A percentile compares a stretch with the other conserved stretches of the same genome.
These are phyloP conservation scores for Mandrillus leucophaeus DNA, from an alignment of 2,113 vertebrate species.

Conservation along the genomic window DNA sequence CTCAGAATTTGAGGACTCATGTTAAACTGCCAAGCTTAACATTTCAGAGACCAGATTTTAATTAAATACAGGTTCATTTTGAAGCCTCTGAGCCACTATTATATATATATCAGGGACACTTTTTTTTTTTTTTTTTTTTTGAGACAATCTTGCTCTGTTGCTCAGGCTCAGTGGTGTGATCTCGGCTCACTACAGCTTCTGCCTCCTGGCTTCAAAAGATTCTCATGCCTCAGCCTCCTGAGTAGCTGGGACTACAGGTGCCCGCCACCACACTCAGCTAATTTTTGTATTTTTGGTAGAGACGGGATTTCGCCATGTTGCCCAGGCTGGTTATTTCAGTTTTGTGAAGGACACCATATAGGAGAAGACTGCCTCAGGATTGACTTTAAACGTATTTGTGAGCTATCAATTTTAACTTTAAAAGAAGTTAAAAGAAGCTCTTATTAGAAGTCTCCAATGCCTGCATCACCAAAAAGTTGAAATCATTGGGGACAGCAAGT, in stretches of 20 bases:
- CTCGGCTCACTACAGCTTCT: no score
- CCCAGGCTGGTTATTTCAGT: constrained; percentile 37
- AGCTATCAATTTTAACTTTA: background rate
- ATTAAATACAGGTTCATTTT: constrained; percentile 5
- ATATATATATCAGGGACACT: constrained; percentile 4
- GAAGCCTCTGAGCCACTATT: constrained; percentile 54
- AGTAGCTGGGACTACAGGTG: no score
- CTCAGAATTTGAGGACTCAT: background rate
- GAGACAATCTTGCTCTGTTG: no score
- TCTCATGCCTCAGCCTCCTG: no score
- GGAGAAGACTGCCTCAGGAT: constrained; percentile 1
- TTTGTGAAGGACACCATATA: constrained; percentile 70
- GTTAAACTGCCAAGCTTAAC: background rate
- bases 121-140: no score
- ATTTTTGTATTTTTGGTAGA: no score
- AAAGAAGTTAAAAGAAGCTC: constrained; percentile 34
- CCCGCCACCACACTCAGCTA: no score
- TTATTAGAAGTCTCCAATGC: background rate
- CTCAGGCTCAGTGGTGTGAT: no score
- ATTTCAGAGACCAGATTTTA: background rate
- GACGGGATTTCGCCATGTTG: no score
- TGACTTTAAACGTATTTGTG: constrained; percentile 65
- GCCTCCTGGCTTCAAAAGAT: no score
- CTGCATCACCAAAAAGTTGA: background rate
- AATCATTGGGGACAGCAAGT: background rate